Base-by-base conservation (phyloP, 1,140 invertebrate genomes). In the Zaprionus kolodkinae region DNA sequence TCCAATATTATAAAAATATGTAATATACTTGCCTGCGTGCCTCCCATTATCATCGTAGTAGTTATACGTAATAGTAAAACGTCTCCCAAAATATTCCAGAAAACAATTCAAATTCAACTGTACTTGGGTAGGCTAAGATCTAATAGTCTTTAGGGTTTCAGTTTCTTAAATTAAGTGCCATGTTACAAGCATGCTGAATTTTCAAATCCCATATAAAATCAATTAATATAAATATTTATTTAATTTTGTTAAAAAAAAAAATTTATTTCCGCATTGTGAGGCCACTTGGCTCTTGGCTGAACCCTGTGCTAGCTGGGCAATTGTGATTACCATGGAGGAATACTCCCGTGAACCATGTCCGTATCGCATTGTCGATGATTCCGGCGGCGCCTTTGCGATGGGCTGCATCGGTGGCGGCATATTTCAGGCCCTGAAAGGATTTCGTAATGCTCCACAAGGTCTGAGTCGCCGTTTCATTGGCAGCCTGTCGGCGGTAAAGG, bases 311-410 rank as follows among this genome's bases (percentile, higher is more conserved):
- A 17, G 33, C n/a, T 38, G 33, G 4, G 7, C 65, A 7, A 48
- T 15, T 45, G n/a, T 15, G n/a, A 11, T 17, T n/a, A n/a, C 27
- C 13, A 98, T 98, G 97, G 97, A 97, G 93, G 97, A 98, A 94
- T 98, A 98, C 91, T 95, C 96, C 98, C 93, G 99, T 97, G 85
- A 88, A 17, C 85, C 85, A 15, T 88, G 85, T 33, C 85, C 85
- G 4, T 71, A 76, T 60, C 85, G 85, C 55, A 88, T 88, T 36
- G 75, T 88, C 9, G 85, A 88, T 15, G 85, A 88, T n/a, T 81
- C 81, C 93, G 99, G 99, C 48, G 99, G 99, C 81, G 99, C 99
- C 11, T 99, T 99, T 92, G 96, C 99, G 10, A 99, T 99, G 98
- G 99, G 99, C 38, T 95, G 96, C 3, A 98, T 99, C 74, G 99